phyloP scores from a whole-genome alignment of 2,113 vertebrate species.

The Oriolus oriolus region DNA sequence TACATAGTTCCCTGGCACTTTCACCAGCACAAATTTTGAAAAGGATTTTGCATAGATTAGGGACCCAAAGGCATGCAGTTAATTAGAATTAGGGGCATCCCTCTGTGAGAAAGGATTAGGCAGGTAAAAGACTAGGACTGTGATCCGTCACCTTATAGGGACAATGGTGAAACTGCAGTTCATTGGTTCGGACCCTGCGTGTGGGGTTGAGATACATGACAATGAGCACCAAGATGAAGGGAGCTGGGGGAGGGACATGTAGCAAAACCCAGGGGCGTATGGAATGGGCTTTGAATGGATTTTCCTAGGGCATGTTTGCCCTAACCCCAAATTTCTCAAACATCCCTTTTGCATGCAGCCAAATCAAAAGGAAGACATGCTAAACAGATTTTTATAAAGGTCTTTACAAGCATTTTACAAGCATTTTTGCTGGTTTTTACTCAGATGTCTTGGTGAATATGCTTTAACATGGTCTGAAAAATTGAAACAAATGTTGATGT shows the following conservation, averaged over 20 bases:
- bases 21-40: not conserved
- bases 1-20: not conserved
- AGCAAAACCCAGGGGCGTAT: not conserved
- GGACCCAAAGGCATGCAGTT: conserved; percentile 5
- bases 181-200: not conserved
- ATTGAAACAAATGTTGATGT: not conserved
- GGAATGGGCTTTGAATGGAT: not conserved
- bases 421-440: not conserved
- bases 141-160: not conserved
- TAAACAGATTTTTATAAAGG: not conserved
- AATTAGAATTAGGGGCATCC: conserved; percentile 43
- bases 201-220: conserved; percentile 22
- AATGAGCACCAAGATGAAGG: conserved; percentile 44
- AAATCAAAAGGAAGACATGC: not conserved
- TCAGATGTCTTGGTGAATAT: not conserved
- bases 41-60: conserved; percentile 41
- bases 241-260: not conserved
- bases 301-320: not conserved
- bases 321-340: not conserved
- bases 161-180: conserved; percentile 35
- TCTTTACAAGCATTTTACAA: not conserved
- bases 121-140: conserved; percentile 35
- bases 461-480: not conserved
- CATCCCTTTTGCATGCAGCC: not conserved
- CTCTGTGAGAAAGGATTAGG: conserved; percentile 54